phyloP scores from a whole-genome alignment of 2,797 vertebrate species.

The Melanotaenia pygmaea region DNA sequence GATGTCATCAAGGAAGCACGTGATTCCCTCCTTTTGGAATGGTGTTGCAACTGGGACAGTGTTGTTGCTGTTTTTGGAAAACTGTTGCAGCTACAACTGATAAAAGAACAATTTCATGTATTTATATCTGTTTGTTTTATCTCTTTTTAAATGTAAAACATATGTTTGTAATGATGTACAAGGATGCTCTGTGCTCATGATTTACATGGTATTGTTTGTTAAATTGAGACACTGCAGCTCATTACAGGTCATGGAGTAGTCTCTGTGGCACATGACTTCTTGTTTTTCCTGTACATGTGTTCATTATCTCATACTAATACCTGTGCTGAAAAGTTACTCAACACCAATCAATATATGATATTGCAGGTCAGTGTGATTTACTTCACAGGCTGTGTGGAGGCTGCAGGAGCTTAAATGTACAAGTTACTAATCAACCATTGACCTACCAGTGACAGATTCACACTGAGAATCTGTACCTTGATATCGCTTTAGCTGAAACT shows the following conservation, averaged over 20 bases:
- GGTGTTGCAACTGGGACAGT: background rate
- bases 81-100: background rate
- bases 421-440: background rate
- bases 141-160: background rate
- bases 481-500: background rate
- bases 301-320: background rate
- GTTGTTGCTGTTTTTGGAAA: conserved; percentile 1
- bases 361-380: background rate
- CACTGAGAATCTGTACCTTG: background rate
- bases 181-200: fast-evolving
- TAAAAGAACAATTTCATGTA: background rate
- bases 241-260: background rate
- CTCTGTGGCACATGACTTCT: background rate
- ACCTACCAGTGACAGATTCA: too few relatives aligned
- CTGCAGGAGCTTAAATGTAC: background rate
- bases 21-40: conserved; percentile 60
- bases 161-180: background rate
- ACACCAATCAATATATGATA: background rate
- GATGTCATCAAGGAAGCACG: conserved; percentile 60
- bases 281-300: background rate
- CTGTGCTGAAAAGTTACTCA: background rate
- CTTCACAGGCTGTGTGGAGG: background rate
- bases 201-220: background rate
- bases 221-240: background rate
- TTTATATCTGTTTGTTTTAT: background rate